A percentile compares a stretch with the other conserved stretches of the same genome.
Conservation (phyloP, 1,140 invertebrate species). For the Anastatus disparis region DNA sequence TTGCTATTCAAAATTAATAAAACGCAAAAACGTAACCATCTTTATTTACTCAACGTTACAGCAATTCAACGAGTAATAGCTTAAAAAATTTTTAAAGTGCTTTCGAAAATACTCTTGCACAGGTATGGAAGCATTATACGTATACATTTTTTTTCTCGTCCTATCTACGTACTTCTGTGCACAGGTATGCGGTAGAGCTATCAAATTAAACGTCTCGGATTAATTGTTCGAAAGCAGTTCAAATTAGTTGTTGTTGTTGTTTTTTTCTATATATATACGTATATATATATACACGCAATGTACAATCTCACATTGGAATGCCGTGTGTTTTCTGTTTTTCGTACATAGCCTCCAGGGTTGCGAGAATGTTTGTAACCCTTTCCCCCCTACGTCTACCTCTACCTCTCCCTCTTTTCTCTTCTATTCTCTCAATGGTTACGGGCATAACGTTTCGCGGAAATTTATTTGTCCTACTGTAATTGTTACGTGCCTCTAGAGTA, state of each 20-base stretch:
- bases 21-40: too few relatives aligned
- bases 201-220: conserved; percentile 58
- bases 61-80: too few relatives aligned
- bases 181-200: conserved; percentile 35
- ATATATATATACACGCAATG: too few relatives aligned
- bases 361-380: background rate
- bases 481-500: conserved; percentile 10
- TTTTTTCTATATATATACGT: conserved; percentile 54
- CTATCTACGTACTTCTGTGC: background rate
- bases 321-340: conserved; percentile 6
- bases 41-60: too few relatives aligned
- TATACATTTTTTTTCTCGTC: background rate
- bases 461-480: conserved; percentile 34
- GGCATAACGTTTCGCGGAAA: conserved; percentile 15
- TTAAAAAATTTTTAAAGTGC: too few relatives aligned
- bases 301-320: conserved; percentile 54
- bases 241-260: conserved; percentile 54
- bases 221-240: conserved; percentile 60
- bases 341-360: background rate
- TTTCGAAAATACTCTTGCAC: too few relatives aligned
- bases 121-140: too few relatives aligned
- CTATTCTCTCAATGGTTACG: background rate
- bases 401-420: background rate
- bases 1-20: too few relatives aligned
- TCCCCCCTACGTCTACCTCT: background rate